Percentiles rank a stretch among this genome's conserved stretches.
phyloP scores from a whole-genome alignment of 2,797 vertebrate species.

The Rhyacichthys aspro region DNA sequence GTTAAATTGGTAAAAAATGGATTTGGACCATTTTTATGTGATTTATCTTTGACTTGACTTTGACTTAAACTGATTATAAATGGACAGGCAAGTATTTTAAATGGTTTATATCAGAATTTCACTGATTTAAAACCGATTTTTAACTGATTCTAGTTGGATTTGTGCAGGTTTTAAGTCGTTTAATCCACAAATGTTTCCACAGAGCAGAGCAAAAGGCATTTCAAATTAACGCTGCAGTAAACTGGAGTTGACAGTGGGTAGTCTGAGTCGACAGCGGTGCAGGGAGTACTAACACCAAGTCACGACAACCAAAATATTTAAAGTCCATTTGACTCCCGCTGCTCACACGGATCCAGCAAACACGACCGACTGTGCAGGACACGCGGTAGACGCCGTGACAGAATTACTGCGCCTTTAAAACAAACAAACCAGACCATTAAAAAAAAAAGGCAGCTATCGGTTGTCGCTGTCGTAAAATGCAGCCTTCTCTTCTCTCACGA shows the following conservation, averaged over 20 bases:
- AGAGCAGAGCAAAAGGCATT: neutral
- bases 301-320: conserved; percentile 13
- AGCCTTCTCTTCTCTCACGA: conserved; percentile 40
- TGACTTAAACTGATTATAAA: no score
- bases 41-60: no score
- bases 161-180: neutral
- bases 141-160: no score
- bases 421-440: conserved; percentile 64
- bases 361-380: conserved; percentile 11
- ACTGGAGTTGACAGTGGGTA: conserved; percentile 1
- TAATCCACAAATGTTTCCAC: neutral
- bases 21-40: no score
- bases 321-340: conserved; percentile 17
- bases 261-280: neutral
- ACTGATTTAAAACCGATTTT: no score
- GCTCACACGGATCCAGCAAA: conserved; percentile 20
- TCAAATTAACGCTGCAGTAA: neutral
- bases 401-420: conserved; percentile 55
- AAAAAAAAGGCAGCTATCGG: conserved; percentile 59
- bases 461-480: conserved; percentile 59
- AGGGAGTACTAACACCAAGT: conserved; percentile 14
- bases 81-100: no score
- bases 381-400: conserved; percentile 37
- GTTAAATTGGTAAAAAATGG: no score
- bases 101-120: no score